A percentile compares a stretch with the other conserved stretches of the same genome.
Conservation (phyloP, 2,797 vertebrate species). For the Gymnoscopelus microlampas region DNA sequence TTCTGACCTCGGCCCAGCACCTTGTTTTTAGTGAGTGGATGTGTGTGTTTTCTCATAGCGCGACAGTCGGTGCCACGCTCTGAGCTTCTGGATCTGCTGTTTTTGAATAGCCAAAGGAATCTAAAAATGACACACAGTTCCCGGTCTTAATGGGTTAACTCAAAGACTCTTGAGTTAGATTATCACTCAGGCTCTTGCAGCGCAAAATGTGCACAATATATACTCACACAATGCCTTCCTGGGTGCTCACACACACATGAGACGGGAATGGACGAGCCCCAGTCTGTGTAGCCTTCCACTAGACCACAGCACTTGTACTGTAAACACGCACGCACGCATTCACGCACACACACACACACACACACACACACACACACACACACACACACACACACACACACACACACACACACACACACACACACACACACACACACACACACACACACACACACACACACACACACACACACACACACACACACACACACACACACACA, state of each 20-base stretch:
- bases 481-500: neutral
- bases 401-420: slow-evolving; percentile 20
- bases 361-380: neutral
- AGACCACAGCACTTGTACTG: slow-evolving; percentile 79
- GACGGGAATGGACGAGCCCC: slow-evolving; percentile 72
- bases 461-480: neutral
- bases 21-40: too few relatives aligned
- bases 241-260: slow-evolving; percentile 78
- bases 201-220: neutral
- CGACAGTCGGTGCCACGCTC: too few relatives aligned
- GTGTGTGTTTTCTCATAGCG: too few relatives aligned
- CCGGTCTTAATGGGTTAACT: too few relatives aligned
- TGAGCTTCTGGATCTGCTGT: too few relatives aligned
- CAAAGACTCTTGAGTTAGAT: too few relatives aligned
- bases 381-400: slow-evolving; percentile 8
- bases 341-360: neutral
- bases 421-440: slow-evolving; percentile 15
- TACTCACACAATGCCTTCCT: slow-evolving; percentile 72
- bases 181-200: too few relatives aligned
- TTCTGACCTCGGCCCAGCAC: neutral
- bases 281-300: slow-evolving; percentile 78
- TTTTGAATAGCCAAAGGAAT: too few relatives aligned
- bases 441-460: neutral
- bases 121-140: too few relatives aligned
- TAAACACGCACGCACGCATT: neutral